These are phyloP conservation scores for Scolopax mira DNA, from an alignment of 2,113 vertebrate species.

Conservation along the genomic window DNA sequence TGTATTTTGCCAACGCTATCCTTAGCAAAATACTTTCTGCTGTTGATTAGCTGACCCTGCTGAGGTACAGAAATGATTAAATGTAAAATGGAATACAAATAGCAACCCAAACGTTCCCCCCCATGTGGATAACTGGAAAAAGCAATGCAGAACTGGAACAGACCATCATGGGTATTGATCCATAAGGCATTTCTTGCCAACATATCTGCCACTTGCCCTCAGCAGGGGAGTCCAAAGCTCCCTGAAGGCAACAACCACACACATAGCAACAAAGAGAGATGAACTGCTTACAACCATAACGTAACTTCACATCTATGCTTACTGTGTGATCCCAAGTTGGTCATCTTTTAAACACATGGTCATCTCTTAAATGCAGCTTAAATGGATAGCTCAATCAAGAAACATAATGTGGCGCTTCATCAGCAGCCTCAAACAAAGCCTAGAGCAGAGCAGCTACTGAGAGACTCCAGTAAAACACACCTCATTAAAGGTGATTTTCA, in stretches of 20 bases:
- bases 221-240: background rate
- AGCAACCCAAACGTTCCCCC: background rate
- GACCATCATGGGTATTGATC: background rate
- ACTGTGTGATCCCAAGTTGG: accelerated
- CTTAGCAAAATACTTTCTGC: background rate
- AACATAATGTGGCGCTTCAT: background rate
- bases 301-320: accelerated
- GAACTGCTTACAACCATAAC: background rate
- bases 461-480: background rate
- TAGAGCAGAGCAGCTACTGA: background rate
- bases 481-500: background rate
- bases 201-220: background rate
- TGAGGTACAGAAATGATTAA: background rate
- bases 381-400: background rate
- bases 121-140: background rate
- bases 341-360: background rate
- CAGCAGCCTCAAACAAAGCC: background rate
- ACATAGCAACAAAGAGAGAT: background rate
- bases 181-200: background rate
- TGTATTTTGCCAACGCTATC: background rate
- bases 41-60: background rate
- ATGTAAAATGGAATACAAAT: background rate
- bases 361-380: background rate
- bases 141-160: background rate
- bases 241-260: slow-evolving; percentile 1